Conservation (phyloP, 1,140 invertebrate species). For the Heliconius himera region DNA sequence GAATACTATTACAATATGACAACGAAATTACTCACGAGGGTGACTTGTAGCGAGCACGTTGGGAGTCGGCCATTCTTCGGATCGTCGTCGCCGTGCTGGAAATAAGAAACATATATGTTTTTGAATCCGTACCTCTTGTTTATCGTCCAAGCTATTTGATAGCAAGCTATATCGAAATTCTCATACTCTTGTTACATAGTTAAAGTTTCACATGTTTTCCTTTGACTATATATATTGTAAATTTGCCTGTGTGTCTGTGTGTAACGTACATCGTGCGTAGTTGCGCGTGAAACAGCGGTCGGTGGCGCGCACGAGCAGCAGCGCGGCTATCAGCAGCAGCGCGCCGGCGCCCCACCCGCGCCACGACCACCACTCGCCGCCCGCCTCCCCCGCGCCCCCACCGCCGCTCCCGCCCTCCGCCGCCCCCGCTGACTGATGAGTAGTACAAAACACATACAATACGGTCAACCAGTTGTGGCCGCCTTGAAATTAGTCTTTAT, state of each 20-base stretch:
- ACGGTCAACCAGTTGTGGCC: no score
- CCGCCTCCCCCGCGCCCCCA: conserved; percentile 12
- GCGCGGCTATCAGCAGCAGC: conserved; percentile 50
- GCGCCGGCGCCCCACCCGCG: conserved; percentile 56
- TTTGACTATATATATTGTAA: no score
- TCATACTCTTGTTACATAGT: no score
- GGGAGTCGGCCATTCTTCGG: conserved; percentile 60
- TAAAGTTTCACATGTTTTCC: no score
- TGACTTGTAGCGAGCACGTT: conserved; percentile 58
- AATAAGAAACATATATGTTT: conserved; percentile 5
- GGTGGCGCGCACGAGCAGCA: conserved; percentile 56
- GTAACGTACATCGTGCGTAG: conserved; percentile 45
- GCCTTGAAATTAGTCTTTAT: no score
- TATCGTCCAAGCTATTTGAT: no score
- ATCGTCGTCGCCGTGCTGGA: conserved; percentile 52
- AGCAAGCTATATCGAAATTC: no score
- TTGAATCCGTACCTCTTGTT: no score
- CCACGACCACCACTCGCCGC: conserved; percentile 37
- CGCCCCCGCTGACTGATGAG: not conserved
- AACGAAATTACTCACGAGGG: conserved; percentile 48
- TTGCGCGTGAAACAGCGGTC: conserved; percentile 55
- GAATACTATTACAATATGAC: no score
- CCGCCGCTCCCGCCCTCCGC: not conserved
- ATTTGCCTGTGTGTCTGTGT: not conserved
- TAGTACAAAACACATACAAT: no score